These are phyloP conservation scores for Pristionchus entomophagus DNA, from an alignment of 2,888 invertebrate genomes.

Conservation along the genomic window DNA sequence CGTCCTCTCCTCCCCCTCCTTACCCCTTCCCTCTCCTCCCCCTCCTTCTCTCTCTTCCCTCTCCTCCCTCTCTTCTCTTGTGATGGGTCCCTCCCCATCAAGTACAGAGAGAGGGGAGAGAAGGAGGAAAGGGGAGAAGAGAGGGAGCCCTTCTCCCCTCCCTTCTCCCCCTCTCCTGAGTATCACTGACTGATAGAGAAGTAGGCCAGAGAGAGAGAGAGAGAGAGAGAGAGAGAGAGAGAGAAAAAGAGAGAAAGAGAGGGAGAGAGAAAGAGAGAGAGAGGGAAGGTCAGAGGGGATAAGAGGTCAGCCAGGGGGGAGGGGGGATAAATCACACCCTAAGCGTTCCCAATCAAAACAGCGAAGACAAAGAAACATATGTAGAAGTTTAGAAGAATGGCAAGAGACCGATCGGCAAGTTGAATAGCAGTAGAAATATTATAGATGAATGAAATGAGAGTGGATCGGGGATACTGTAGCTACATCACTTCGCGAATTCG, in stretches of 20 bases:
- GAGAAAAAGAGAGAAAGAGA: slow-evolving; percentile 25
- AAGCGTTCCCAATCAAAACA: neutral
- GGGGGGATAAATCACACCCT: neutral
- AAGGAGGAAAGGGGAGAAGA: neutral
- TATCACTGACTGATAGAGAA: neutral
- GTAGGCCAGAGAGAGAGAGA: neutral
- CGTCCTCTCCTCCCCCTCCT: neutral
- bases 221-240: slow-evolving; percentile 17
- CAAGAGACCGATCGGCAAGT: neutral
- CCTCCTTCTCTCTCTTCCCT: neutral
- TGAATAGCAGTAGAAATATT: too few species aligned
- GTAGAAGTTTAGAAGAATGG: neutral
- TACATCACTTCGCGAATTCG: too few species aligned
- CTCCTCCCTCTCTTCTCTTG: neutral
- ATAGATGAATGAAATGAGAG: too few species aligned
- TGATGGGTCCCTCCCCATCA: slow-evolving; percentile 7
- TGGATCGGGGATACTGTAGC: neutral
- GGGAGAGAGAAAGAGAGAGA: neutral
- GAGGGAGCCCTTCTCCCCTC: neutral
- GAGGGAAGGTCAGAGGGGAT: neutral
- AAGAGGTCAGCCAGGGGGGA: neutral
- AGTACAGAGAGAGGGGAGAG: slow-evolving; percentile 20
- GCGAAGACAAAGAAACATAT: neutral
- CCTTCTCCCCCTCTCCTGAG: neutral
- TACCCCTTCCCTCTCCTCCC: neutral